Evolutionary conservation across 2,888 invertebrate species (phyloP), one percentile per base, ranked within the genome.

Genomic region (Muschampia plurimacula): DNA sequence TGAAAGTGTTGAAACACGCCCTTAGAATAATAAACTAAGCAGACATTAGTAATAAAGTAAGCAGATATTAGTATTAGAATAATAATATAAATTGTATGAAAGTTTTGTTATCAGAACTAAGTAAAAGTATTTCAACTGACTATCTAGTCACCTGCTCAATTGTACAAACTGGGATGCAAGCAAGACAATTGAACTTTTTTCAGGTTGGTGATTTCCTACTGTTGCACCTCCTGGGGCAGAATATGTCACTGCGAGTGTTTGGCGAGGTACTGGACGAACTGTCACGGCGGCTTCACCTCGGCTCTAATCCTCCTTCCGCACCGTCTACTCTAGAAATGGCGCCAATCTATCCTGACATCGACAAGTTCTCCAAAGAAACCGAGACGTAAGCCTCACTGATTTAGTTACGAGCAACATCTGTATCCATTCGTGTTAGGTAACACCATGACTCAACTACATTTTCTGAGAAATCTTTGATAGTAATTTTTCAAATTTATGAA

Each of bases 131-230:
- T 1, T 41, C 41, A 10, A 10, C 9, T 10, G 10, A 41, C 3
- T 41, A 41, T 8, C 41, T 10, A 10, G 41, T 10, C 41, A 10
- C 0, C 10, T 10, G 10, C 41, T 10, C 10, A 36, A 41, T 41
- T 41, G 41, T 10, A 41, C 10, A 13, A 46, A 46, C 46, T 13
- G 46, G 13, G n/a, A 46, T 46, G 12, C 4, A 46, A 46, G 5
- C 13, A 7, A 46, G 13, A 64, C 44, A 8, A 15, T 22, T 57
- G 6, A 57, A 8, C 5, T 10, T 8, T 72, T 90, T 91, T 22
- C 88, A 97, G 97, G 97, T 98, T 80, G 98, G 98, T 41, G 98
- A 98, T 86, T 98, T 98, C 91, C 94, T 98, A 76, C 92, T 98
- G 75, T 92, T 98, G 73, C 97, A 98, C 84, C 93, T 98, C 72